Evolutionary conservation across 2,888 invertebrate species (phyloP), one percentile per base, ranked within the genome.

Genomic region (Pyrocoelia pectoralis): DNA sequence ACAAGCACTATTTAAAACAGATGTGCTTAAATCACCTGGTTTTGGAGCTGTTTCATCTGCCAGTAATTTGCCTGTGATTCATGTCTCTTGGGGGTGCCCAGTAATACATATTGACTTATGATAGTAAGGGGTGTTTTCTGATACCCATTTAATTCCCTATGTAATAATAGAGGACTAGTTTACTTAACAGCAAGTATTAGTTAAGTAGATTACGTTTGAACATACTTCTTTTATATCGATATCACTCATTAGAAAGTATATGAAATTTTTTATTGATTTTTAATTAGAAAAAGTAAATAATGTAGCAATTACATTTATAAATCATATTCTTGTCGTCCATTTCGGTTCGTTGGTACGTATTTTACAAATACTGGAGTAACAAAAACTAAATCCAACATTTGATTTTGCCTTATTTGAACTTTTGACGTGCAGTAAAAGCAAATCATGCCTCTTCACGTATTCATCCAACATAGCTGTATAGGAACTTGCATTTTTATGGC

Each of bases 11-110:
- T 46, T 49, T 38, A 29, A 43, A 51, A 29, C 66, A 66, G 66
- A 66, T 66, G 66, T 41, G 58, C 49, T 24, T 41, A 52, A 66
- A 66, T 66, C 66, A 66, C 66, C 66, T 66, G 66, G 58, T 33
- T 46, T 29, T 38, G 17, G 13, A 17, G 4, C 49, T 62, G 71
- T 74, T 76, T 77, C 77, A 77, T 77, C 77, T 77, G 77, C 74
- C 68, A 68, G 62, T 68, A 75, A 75, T 75, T 74, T 72, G 65
- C 58, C 65, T 54, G 75, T 76, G 76, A 76, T 75, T 76, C 76
- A 77, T 74, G 64, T 72, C 68, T 71, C 64, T 56, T 70, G 66
- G 73, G 73, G 71, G 66, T 64, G 62, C 70, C 66, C 65, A 53
- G 66, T 65, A 67, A 67, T 68, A 63, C 68, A 66, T 67, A 68